phyloP scores from a whole-genome alignment of 1,140 invertebrate species.

The Cataglyphis hispanica region DNA sequence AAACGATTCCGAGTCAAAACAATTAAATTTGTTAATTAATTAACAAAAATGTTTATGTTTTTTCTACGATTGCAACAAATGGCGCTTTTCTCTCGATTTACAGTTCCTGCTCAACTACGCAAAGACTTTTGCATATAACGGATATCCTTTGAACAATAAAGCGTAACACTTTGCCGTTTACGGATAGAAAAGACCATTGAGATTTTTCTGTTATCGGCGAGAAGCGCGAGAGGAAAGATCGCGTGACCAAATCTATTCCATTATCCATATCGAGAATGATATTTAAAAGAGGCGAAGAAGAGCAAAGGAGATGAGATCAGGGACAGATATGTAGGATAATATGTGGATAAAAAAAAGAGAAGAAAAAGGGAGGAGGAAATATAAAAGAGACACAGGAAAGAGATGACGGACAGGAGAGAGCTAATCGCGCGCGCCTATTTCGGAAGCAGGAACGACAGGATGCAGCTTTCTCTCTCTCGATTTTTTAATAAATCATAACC shows the following conservation, averaged over 20 bases:
- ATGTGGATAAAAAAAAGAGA: neutral
- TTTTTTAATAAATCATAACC: slow-evolving; percentile 73
- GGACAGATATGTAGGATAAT: neutral
- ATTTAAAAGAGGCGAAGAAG: slow-evolving; percentile 8
- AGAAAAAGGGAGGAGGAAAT: neutral
- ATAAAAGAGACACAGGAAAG: slow-evolving; percentile 17
- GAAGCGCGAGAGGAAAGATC: slow-evolving; percentile 40
- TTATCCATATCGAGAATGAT: slow-evolving; percentile 14
- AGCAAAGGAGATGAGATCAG: neutral
- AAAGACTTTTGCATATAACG: slow-evolving; percentile 45
- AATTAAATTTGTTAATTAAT: too few relatives aligned
- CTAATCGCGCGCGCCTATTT: slow-evolving; percentile 66
- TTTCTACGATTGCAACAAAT: slow-evolving; percentile 22
- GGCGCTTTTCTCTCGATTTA: slow-evolving; percentile 3
- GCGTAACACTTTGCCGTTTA: slow-evolving; percentile 29
- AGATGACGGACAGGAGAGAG: slow-evolving; percentile 30
- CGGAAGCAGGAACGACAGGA: neutral
- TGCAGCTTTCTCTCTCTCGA: slow-evolving; percentile 40
- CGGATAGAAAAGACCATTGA: slow-evolving; percentile 26
- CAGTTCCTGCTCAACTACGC: slow-evolving; percentile 4
- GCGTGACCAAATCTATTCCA: slow-evolving; percentile 44
- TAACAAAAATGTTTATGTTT: slow-evolving; percentile 5
- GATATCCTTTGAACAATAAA: slow-evolving; percentile 48
- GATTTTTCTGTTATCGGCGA: slow-evolving; percentile 43
- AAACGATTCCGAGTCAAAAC: too few relatives aligned